These are phyloP conservation scores for Papilio dardanus DNA, from an alignment of 1,140 invertebrate genomes.

Conservation along the genomic window DNA sequence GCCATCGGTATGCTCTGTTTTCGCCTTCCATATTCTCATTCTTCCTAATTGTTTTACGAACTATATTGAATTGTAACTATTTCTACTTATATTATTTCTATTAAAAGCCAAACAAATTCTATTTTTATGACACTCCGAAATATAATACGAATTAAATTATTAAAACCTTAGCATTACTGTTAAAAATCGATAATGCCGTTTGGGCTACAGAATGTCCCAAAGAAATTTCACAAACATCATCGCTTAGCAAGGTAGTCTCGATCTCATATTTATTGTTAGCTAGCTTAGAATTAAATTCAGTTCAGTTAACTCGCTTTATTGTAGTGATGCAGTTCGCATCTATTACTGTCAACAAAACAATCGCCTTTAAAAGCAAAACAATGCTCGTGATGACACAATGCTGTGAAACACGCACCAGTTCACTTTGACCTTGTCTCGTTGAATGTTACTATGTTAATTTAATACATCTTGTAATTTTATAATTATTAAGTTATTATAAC, in stretches of 20 bases:
- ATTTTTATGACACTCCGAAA: no score
- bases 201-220: not conserved
- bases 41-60: no score
- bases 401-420: slow-evolving; percentile 1
- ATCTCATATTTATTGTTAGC: not conserved
- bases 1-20: not conserved
- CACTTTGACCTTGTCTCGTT: not conserved
- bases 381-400: not conserved
- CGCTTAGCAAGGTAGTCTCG: not conserved
- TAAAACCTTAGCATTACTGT: no score
- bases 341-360: not conserved
- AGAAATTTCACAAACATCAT: not conserved
- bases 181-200: not conserved
- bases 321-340: not conserved
- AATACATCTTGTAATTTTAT: not conserved
- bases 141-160: no score
- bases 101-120: no score
- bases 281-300: not conserved
- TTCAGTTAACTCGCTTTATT: not conserved
- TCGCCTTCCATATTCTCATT: not conserved
- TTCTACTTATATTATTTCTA: no score
- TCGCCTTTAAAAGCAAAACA: not conserved
- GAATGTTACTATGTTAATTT: not conserved
- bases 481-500: not conserved
- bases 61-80: not conserved